Conservation (phyloP, 2,888 invertebrate genomes). For the Melanophora roralis region DNA sequence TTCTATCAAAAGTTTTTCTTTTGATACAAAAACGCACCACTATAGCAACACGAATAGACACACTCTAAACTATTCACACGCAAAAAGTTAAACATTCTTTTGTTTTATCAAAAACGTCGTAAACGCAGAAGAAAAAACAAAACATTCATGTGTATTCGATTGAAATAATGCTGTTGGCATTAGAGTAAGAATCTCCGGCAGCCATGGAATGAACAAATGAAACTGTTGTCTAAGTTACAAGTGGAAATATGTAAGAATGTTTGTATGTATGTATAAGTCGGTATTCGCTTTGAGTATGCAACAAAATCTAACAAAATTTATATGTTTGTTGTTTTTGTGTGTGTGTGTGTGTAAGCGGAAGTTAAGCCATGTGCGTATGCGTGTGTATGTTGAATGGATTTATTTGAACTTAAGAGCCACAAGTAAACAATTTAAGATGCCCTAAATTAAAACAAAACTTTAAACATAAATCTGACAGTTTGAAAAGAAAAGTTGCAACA, state of each 20-base stretch:
- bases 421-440: conserved; percentile 52
- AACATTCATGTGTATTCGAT: conserved; percentile 41
- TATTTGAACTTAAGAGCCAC: too few species aligned
- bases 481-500: conserved; percentile 54
- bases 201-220: neutral
- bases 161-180: conserved; percentile 61
- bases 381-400: too few species aligned
- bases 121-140: neutral
- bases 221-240: conserved; percentile 12
- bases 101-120: neutral
- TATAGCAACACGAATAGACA: too few species aligned
- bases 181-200: conserved; percentile 51
- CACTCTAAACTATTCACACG: neutral
- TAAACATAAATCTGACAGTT: conserved; percentile 54
- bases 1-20: conserved; percentile 21
- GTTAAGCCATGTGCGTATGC: too few species aligned
- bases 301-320: too few species aligned
- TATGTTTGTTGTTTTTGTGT: too few species aligned
- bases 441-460: conserved; percentile 40
- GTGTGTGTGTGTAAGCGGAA: too few species aligned
- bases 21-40: neutral
- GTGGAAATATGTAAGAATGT: neutral
- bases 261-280: neutral
- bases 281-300: too few species aligned
- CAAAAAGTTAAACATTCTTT: neutral